Conservation (phyloP, 2,888 invertebrate genomes). For the Catocala fraxini region DNA sequence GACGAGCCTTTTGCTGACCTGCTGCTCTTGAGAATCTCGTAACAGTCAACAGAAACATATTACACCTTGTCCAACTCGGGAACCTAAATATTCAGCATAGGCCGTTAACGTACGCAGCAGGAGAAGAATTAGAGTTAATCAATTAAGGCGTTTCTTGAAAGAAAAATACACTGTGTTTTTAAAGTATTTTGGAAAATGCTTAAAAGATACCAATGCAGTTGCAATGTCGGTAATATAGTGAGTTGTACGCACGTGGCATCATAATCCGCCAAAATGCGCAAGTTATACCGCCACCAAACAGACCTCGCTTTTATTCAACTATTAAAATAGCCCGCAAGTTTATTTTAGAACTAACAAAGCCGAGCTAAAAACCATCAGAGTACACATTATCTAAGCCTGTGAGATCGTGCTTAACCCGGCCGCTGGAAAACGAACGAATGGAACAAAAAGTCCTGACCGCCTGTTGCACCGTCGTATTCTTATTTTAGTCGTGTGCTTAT, state of each 20-base stretch:
- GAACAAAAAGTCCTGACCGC: conserved; percentile 53
- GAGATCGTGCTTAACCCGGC: conserved; percentile 56
- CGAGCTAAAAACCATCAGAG: conserved; percentile 36
- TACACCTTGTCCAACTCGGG: too few relatives aligned
- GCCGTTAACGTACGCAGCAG: too few relatives aligned
- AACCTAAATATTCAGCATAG: too few relatives aligned
- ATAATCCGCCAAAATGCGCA: not conserved
- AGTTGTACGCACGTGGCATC: not conserved
- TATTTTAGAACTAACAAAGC: conserved; percentile 43
- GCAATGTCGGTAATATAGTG: too few relatives aligned
- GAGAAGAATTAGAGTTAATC: too few relatives aligned
- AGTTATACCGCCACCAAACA: not conserved
- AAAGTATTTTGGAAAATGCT: too few relatives aligned
- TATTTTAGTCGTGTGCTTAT: conserved; percentile 60
- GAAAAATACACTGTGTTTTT: too few relatives aligned
- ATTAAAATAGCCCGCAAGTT: conserved; percentile 28
- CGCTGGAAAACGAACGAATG: conserved; percentile 55
- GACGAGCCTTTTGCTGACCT: too few relatives aligned
- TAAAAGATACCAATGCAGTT: too few relatives aligned
- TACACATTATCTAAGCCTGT: conserved; percentile 49
- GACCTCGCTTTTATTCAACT: conserved; percentile 5
- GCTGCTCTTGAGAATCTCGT: too few relatives aligned
- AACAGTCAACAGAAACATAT: too few relatives aligned
- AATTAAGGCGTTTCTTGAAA: too few relatives aligned
- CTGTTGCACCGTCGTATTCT: conserved; percentile 63